A percentile compares a stretch with the other conserved stretches of the same genome.
These are phyloP conservation scores for Agonopterix subpropinquella DNA, from an alignment of 2,888 invertebrate species.

Conservation along the genomic window DNA sequence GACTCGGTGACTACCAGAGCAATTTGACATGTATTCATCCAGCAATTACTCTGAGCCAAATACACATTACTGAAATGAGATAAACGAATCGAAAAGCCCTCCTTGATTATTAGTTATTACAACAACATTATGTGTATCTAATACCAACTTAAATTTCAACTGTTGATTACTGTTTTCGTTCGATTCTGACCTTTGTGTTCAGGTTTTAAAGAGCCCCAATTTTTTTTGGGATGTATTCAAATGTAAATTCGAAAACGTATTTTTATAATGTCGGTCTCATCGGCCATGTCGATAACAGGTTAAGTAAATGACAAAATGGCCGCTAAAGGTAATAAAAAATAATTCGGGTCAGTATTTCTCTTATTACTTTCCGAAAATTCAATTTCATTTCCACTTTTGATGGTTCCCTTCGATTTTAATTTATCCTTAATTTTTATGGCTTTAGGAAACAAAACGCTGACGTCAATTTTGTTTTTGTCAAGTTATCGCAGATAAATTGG, in stretches of 20 bases:
- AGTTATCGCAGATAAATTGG: too few relatives aligned
- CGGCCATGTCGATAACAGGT: slow-evolving; percentile 53
- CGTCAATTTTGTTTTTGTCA: too few relatives aligned
- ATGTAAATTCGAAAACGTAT: slow-evolving; percentile 15
- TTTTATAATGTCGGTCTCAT: slow-evolving; percentile 31
- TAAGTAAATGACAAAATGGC: slow-evolving; percentile 64
- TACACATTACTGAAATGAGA: slow-evolving; percentile 38
- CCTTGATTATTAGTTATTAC: slow-evolving; percentile 51
- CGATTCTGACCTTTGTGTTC: slow-evolving; percentile 24
- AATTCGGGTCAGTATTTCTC: slow-evolving; percentile 40
- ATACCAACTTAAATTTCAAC: slow-evolving; percentile 19
- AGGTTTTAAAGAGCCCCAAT: slow-evolving; percentile 14
- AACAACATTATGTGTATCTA: slow-evolving; percentile 41
- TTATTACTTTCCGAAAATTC: slow-evolving; percentile 53
- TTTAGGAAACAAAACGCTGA: slow-evolving; percentile 15
- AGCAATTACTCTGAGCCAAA: slow-evolving; percentile 26
- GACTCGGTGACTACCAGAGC: slow-evolving; percentile 25
- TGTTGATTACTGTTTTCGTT: slow-evolving; percentile 12
- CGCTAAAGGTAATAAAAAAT: slow-evolving; percentile 46
- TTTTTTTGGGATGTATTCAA: slow-evolving; percentile 4
- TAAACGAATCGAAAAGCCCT: slow-evolving; percentile 50
- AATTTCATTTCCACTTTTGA: slow-evolving; percentile 48
- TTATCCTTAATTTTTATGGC: slow-evolving; percentile 26
- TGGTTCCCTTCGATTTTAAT: slow-evolving; percentile 21
- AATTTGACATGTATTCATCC: slow-evolving; percentile 12